Percentiles rank a stretch among this genome's conserved stretches.
Conservation (phyloP, 1,140 invertebrate species). For the Drosophila serrata region DNA sequence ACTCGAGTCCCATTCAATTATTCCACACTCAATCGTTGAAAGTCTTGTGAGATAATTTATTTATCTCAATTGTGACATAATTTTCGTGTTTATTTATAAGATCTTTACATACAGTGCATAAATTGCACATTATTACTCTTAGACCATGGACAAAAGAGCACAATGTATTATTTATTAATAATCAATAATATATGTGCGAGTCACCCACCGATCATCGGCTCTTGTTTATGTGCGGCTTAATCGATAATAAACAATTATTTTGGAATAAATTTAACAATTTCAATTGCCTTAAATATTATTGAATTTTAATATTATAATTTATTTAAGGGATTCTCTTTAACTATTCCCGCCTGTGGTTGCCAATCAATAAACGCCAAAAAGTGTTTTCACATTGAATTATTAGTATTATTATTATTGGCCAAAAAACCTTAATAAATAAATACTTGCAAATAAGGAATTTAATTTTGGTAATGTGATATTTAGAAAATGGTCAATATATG, state of each 20-base stretch:
- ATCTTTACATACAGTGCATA: slow-evolving; percentile 6
- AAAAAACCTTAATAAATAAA: not conserved
- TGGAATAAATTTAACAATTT: not conserved
- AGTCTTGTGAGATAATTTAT: slow-evolving; percentile 14
- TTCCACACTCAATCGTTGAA: slow-evolving; percentile 10
- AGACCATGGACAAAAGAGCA: not conserved
- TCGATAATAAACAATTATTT: slow-evolving; percentile 1
- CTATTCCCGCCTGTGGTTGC: not conserved
- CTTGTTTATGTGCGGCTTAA: slow-evolving; percentile 3
- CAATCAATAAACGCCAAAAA: slow-evolving; percentile 5
- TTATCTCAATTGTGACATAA: not conserved
- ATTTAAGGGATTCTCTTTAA: not conserved
- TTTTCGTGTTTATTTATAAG: slow-evolving; percentile 21
- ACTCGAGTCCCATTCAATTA: slow-evolving; percentile 46
- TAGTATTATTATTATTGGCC: not conserved
- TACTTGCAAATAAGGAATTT: slow-evolving; percentile 1
- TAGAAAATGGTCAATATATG: not conserved
- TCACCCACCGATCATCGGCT: not conserved
- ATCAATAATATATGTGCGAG: not conserved
- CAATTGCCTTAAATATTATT: not conserved
- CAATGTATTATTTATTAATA: slow-evolving; percentile 2
- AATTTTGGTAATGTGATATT: slow-evolving; percentile 1
- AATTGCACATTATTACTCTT: slow-evolving; percentile 9
- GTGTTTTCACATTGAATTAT: not conserved
- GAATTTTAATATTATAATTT: not conserved